These are phyloP conservation scores for Gorsachius goisagi DNA, from an alignment of 2,113 vertebrate genomes.

Conservation along the genomic window DNA sequence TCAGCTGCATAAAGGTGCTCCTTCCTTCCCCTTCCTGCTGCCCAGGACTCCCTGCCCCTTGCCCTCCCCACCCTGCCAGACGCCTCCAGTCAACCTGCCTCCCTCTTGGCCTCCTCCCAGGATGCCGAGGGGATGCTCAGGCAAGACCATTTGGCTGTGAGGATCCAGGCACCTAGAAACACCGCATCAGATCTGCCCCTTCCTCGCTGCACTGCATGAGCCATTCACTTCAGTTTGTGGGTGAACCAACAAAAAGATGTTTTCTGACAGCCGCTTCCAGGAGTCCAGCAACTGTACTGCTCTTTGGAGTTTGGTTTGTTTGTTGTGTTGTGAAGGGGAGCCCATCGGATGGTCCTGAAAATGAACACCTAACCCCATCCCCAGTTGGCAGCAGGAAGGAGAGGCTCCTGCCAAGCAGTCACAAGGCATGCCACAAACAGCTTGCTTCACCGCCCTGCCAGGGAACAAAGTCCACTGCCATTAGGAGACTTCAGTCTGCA, in stretches of 20 bases:
- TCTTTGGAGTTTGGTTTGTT: background rate
- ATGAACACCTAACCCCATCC: background rate
- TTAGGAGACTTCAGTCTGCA: background rate
- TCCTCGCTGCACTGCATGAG: fast-evolving
- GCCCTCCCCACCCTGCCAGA: background rate
- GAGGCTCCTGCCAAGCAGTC: background rate
- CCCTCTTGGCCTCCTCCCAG: background rate
- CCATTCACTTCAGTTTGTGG: background rate
- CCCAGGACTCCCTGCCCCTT: fast-evolving
- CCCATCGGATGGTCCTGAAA: background rate
- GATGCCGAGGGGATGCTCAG: background rate
- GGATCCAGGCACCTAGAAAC: background rate
- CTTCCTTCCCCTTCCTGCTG: background rate
- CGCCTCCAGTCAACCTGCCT: background rate
- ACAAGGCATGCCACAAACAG: background rate
- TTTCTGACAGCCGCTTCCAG: background rate
- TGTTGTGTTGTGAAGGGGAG: background rate
- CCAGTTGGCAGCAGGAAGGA: background rate
- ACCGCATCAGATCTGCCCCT: background rate
- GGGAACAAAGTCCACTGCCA: background rate
- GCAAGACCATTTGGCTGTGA: background rate
- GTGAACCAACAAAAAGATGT: background rate
- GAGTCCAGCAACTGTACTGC: background rate
- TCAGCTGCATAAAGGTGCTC: background rate
- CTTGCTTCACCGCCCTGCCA: background rate